Evolutionary conservation across 2,888 invertebrate genomes (phyloP).

Genomic region (Autographa gamma): DNA sequence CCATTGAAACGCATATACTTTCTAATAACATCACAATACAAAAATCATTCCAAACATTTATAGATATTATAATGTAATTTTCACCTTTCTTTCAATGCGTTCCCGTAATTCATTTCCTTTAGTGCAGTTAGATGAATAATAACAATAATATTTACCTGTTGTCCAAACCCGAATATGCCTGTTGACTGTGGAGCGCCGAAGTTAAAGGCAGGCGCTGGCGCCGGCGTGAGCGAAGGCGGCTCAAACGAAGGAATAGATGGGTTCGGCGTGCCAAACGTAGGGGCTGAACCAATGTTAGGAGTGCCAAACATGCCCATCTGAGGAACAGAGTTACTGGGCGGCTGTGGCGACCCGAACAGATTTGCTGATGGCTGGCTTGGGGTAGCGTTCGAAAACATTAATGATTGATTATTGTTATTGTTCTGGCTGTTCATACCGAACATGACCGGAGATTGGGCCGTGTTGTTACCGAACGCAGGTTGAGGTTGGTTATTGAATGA

Average conservation of each 20-base stretch:
- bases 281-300: conserved; percentile 58
- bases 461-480: conserved; percentile 64
- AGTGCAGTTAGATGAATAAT: conserved; percentile 15
- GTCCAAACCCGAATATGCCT: conserved; percentile 78
- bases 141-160: conserved; percentile 71
- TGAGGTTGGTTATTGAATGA: conserved; percentile 64
- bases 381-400: conserved; percentile 67
- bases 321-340: conserved; percentile 57
- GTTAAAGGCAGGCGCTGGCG: conserved; percentile 71
- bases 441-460: conserved; percentile 64
- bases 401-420: conserved; percentile 58
- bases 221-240: conserved; percentile 57
- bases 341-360: conserved; percentile 69
- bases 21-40: conserved; percentile 7
- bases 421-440: conserved; percentile 71
- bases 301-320: conserved; percentile 68
- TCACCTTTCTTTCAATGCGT: conserved; percentile 17
- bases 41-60: conserved; percentile 8
- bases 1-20: background rate
- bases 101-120: conserved; percentile 12
- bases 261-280: conserved; percentile 70
- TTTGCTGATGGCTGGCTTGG: conserved; percentile 62
- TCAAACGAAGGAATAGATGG: conserved; percentile 70
- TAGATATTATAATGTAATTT: background rate
- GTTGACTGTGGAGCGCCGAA: conserved; percentile 70